Evolutionary conservation across 2,113 vertebrate species (phyloP), one percentile per base, ranked within the genome.

Genomic region (Tyto alba): DNA sequence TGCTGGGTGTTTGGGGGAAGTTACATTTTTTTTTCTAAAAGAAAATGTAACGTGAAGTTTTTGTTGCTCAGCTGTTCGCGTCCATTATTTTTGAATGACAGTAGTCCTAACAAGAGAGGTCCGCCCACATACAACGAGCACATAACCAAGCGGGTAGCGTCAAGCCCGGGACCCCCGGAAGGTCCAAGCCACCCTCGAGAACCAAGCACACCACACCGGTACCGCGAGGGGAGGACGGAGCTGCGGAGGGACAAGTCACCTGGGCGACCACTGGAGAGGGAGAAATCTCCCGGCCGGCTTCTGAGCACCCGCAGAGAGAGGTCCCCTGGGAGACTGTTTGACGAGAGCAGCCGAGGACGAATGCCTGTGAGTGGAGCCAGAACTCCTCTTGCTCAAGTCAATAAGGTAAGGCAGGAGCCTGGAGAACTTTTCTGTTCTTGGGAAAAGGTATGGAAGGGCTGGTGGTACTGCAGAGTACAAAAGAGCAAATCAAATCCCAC

Each of bases 61-160:
- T 92, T 89, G 75, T 91, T 43, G 62, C 97, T 97, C 93, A 94
- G 93, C 75, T 41, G 74, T 76, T 95, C 43, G 11, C 41, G 12
- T 88, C 73, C 48, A 88, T 97, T 96, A 38, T 96, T 91, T 97
- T 89, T 97, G 75, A 72, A 90, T 94, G 81, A 74, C 98, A 98
- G 98, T 50, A 99, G 99, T 96, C 99, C 99, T 50, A 99, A 99
- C 96, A 99, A 99, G 98, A 98, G 99, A n/a, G 98, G 99, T 11
- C 99, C 99, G 0, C 99, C 99, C 40, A 99, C 99, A 1, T 99
- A 99, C 98, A 99, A 99, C 7, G 99, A 99, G 98, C 99, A 99
- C 98, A 99, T 99, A 97, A 98, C 99, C 96, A 99, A 99, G 97
- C 98, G 99, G 1, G 98, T 99, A 95, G 98, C 99, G 7, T 99